Evolutionary conservation across 2,113 vertebrate species (phyloP), one percentile per base, ranked within the genome.

Genomic region (Hymenochirus boettgeri): DNA sequence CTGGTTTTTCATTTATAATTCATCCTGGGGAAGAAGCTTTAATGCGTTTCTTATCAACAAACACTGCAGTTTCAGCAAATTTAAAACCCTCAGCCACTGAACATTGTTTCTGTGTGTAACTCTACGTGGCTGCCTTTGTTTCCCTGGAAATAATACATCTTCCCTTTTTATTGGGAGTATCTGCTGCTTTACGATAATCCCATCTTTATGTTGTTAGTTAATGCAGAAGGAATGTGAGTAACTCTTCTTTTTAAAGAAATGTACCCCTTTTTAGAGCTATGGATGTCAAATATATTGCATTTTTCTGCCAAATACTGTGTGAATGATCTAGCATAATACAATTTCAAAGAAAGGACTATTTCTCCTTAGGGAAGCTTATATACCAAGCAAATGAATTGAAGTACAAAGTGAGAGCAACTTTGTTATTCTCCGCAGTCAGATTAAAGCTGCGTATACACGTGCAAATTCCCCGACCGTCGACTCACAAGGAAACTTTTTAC

Each of bases 41-140:
- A 66, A 66, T 66, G 64, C 56, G 48, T 58, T 66, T 66, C 64
- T 66, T 51, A 57, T 56, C 64, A 58, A 66, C 45, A 58, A 35
- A 56, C 64, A 58, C 47, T 66, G 64, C 64, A 66, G 42, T 66
- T 66, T 66, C 64, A 66, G 64, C 64, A 66, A 66, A 51, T 66
- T 50, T 58, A 51, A 66, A 66, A 56, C 47, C 35, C 64, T 66
- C 37, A 66, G 55, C 54, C 29, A 58, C 52, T 51, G 31, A 52
- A 39, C 56, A 66, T 39, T 58, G 64, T 59, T 47, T 59, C 45
- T 45, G 15, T 66, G 47, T 21, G 46, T 23, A 23, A 8, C 8
- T 48, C 46, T 42, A 42, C n/a, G 39, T 42, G 39, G 11, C 15
- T 42, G 39, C 39, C 39, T 42, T 42, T 42, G 39, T 42, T 42